Conservation (phyloP, 2,797 vertebrate genomes). For the Graptemys geographica region DNA sequence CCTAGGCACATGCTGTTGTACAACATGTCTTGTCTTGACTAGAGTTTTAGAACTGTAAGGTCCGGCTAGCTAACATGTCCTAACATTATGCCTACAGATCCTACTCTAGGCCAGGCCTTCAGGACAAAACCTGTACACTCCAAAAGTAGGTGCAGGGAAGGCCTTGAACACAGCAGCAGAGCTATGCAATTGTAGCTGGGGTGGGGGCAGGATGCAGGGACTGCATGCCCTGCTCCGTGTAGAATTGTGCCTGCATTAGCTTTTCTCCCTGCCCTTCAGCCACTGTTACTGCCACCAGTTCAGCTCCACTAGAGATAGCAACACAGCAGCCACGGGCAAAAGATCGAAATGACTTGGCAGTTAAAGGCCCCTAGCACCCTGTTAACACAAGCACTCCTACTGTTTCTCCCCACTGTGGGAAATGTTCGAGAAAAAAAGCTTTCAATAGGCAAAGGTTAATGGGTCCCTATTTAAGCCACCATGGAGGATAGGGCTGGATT, state of each 20-base stretch:
- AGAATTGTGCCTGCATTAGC: background rate
- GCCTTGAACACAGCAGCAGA: background rate
- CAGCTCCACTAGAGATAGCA: background rate
- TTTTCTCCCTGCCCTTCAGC: background rate
- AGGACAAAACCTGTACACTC: background rate
- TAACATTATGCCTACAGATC: background rate
- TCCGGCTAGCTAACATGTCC: background rate
- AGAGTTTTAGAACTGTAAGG: background rate
- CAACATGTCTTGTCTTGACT: background rate
- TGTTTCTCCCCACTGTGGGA: background rate
- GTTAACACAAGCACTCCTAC: background rate
- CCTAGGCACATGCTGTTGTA: rapidly evolving
- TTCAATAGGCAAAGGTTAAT: background rate
- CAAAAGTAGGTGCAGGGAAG: background rate
- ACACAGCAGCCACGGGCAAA: background rate
- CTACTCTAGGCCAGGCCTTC: background rate
- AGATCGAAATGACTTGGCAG: background rate
- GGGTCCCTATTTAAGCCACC: background rate
- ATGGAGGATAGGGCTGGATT: background rate
- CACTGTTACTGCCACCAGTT: background rate
- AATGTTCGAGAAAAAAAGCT: background rate
- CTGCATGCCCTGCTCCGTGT: background rate
- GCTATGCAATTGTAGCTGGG: background rate
- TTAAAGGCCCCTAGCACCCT: background rate
- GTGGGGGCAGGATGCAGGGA: background rate